These are phyloP conservation scores for Ophion ellenae DNA, from an alignment of 2,888 invertebrate species.

Conservation along the genomic window DNA sequence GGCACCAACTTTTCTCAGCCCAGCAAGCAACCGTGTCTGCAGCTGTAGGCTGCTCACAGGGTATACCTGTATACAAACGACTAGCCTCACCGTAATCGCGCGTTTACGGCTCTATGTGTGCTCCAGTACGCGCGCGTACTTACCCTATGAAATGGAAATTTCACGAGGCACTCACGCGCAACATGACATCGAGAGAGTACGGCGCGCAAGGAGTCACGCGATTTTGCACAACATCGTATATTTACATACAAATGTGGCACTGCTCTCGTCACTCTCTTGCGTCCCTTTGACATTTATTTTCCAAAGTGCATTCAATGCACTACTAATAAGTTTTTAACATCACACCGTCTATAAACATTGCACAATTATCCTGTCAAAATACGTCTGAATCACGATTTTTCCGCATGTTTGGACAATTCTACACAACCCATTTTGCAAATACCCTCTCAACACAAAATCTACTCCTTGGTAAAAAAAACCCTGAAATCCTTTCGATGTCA, in stretches of 20 bases:
- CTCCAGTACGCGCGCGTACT: background rate
- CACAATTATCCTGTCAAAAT: no score
- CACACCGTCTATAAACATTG: no score
- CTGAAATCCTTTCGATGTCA: background rate
- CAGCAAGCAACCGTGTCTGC: no score
- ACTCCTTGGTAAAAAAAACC: background rate
- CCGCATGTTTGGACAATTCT: background rate
- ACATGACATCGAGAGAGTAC: no score
- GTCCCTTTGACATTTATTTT: constrained; percentile 3
- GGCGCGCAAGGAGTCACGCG: background rate
- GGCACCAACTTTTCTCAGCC: no score
- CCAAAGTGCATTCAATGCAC: background rate
- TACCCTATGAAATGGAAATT: constrained; percentile 22
- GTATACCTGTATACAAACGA: no score
- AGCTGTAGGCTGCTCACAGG: no score
- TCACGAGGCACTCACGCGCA: background rate
- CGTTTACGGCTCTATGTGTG: no score
- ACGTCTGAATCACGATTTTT: background rate
- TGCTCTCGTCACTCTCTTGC: background rate
- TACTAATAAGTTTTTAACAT: no score
- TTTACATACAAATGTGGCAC: constrained; percentile 13
- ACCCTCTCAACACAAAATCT: background rate
- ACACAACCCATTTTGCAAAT: background rate
- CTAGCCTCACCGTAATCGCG: no score
- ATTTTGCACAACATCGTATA: constrained; percentile 3